Evolutionary conservation across 2,888 invertebrate genomes (phyloP).

Genomic region (Agrotis exclamationis): DNA sequence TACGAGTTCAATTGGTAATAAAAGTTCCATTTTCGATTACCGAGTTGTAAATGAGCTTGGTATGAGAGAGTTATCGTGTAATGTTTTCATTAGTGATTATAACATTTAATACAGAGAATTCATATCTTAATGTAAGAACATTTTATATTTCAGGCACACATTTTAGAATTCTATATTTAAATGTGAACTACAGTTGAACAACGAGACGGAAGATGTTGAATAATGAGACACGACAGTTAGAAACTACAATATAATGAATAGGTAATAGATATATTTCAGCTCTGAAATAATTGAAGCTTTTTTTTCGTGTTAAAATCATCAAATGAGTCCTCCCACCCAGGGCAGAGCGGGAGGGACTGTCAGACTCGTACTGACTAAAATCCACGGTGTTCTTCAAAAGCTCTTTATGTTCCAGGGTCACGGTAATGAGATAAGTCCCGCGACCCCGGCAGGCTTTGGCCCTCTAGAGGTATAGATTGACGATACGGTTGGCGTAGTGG

Average conservation of each 20-base stretch:
- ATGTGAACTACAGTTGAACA: background rate
- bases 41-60: slow-evolving; percentile 28
- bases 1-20: slow-evolving; percentile 58
- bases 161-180: background rate
- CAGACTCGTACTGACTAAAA: too few relatives aligned
- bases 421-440: too few relatives aligned
- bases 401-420: too few relatives aligned
- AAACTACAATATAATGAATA: too few relatives aligned
- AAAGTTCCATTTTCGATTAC: slow-evolving; percentile 24
- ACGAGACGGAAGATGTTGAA: background rate
- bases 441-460: too few relatives aligned
- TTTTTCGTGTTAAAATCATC: too few relatives aligned
- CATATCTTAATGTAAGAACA: background rate
- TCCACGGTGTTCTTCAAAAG: too few relatives aligned
- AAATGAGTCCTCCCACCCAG: too few relatives aligned
- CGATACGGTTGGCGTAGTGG: too few relatives aligned
- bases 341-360: too few relatives aligned
- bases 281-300: slow-evolving; percentile 13
- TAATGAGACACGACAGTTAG: background rate
- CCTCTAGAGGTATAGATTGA: background rate
- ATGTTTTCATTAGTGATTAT: background rate
- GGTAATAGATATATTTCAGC: slow-evolving; percentile 1
- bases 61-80: slow-evolving; percentile 11
- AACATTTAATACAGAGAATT: background rate
- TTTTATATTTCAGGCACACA: too few relatives aligned